A percentile compares a stretch with the other conserved stretches of the same genome.
These are phyloP conservation scores for Acromyrmex echinatior DNA, from an alignment of 1,140 invertebrate species.

Conservation along the genomic window DNA sequence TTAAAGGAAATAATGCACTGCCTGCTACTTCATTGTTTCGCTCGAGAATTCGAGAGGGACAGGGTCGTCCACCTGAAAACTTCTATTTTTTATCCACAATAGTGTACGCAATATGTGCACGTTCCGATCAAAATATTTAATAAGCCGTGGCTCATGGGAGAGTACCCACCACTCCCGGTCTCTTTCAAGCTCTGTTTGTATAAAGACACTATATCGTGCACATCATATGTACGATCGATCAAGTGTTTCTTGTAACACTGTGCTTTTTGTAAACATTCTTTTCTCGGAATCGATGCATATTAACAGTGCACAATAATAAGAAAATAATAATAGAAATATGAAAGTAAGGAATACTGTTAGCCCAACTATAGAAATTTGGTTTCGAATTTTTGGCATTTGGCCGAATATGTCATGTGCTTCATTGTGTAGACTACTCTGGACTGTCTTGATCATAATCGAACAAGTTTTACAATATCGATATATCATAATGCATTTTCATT, in stretches of 20 bases:
- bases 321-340: conserved; percentile 7
- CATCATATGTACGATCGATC: background rate
- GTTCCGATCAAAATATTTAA: conserved; percentile 51
- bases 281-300: background rate
- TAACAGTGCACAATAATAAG: background rate
- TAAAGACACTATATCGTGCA: background rate
- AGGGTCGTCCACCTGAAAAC: conserved; percentile 5
- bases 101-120: background rate
- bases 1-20: conserved; percentile 19
- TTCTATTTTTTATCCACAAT: conserved; percentile 24
- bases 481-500: background rate
- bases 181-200: background rate
- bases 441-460: background rate
- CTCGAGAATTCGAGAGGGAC: conserved; percentile 7
- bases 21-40: background rate
- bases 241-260: background rate
- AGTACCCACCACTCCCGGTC: background rate
- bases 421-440: conserved; percentile 13
- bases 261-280: background rate
- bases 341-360: background rate
- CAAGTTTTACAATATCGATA: conserved; percentile 28
- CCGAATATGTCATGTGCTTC: background rate
- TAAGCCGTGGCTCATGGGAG: background rate
- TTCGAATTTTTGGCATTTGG: conserved; percentile 40
- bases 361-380: background rate